A percentile compares a stretch with the other conserved stretches of the same genome.
These are phyloP conservation scores for Artibeus jamaicensis DNA, from an alignment of 2,797 vertebrate species.

Conservation along the genomic window DNA sequence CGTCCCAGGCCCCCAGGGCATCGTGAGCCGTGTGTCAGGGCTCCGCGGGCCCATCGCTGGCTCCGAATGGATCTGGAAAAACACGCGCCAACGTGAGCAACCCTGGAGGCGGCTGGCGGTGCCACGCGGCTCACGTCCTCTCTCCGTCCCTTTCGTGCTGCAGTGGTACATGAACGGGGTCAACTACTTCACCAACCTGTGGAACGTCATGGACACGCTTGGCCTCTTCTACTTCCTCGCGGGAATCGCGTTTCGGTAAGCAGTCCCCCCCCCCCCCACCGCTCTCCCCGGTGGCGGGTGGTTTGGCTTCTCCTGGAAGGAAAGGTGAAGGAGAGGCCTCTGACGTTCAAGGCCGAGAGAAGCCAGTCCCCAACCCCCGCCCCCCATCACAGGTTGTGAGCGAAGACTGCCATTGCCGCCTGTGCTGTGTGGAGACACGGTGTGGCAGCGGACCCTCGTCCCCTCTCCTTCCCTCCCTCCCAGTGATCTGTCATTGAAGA, in stretches of 20 bases:
- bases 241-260: slow-evolving; percentile 85
- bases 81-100: rapidly evolving
- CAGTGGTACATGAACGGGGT: slow-evolving; percentile 87
- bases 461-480: not conserved
- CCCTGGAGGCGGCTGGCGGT: not conserved
- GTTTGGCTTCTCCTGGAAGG: not conserved
- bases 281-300: rapidly evolving
- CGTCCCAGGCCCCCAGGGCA: rapidly evolving
- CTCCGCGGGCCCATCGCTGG: rapidly evolving
- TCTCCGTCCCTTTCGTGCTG: not conserved
- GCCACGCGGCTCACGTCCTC: not conserved
- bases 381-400: rapidly evolving
- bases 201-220: slow-evolving; percentile 87
- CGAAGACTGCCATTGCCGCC: rapidly evolving
- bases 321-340: not conserved
- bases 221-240: slow-evolving; percentile 87
- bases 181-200: slow-evolving; percentile 85
- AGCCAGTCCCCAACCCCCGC: not conserved
- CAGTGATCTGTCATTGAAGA: not conserved
- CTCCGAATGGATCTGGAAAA: not conserved
- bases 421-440: not conserved
- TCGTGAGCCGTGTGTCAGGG: not conserved
- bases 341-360: not conserved
- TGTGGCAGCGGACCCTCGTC: rapidly evolving
- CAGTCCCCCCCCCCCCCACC: rapidly evolving